Conservation (phyloP, 23 tunicate species). For the Halocynthia aurantium region DNA sequence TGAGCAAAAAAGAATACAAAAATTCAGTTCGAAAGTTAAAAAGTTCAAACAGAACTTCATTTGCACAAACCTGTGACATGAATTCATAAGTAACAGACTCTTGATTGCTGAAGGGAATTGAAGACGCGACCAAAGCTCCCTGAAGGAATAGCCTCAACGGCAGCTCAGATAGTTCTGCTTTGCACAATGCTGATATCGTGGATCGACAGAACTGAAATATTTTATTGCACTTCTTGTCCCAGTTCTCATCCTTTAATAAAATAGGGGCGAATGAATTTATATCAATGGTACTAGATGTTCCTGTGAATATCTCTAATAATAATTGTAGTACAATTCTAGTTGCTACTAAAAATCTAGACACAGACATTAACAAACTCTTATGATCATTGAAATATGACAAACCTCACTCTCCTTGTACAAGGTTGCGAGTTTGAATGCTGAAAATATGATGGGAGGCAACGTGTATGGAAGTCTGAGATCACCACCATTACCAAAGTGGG, state of each 20-base stretch:
- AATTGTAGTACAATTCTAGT: too few relatives aligned
- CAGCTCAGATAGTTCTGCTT: conserved; percentile 65
- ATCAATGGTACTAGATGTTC: too few relatives aligned
- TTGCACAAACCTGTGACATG: conserved; percentile 34
- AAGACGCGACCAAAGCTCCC: conserved; percentile 81
- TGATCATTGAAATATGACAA: too few relatives aligned
- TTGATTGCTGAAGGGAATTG: conserved; percentile 64
- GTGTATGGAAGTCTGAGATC: conserved; percentile 52
- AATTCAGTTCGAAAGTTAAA: not conserved
- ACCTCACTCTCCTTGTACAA: conserved; percentile 51
- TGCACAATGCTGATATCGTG: conserved; percentile 55
- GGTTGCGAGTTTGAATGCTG: conserved; percentile 43
- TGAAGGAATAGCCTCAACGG: conserved; percentile 74
- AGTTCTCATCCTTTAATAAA: conserved; percentile 35
- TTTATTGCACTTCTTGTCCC: conserved; percentile 82
- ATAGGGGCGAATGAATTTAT: too few relatives aligned
- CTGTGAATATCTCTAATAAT: too few relatives aligned
- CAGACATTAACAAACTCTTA: too few relatives aligned
- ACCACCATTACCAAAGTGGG: conserved; percentile 81
- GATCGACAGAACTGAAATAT: conserved; percentile 68
- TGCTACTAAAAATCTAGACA: too few relatives aligned
- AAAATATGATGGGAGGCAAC: conserved; percentile 72
- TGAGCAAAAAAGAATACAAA: not conserved
- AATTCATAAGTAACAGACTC: conserved; percentile 86
- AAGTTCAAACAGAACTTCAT: not conserved